phyloP scores from a whole-genome alignment of 2,797 vertebrate species.

The Spondyliosoma cantharus region DNA sequence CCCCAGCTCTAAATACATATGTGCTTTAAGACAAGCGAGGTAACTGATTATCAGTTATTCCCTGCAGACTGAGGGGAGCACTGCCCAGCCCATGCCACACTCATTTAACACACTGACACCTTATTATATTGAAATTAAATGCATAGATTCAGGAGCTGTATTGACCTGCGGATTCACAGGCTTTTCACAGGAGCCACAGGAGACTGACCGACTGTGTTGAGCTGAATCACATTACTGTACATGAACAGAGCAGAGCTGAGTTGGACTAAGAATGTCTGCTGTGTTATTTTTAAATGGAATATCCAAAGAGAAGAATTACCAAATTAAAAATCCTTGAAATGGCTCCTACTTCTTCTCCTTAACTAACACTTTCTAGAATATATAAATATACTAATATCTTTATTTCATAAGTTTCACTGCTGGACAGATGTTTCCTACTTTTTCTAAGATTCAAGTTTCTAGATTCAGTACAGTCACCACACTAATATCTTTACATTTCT shows the following conservation, averaged over 20 bases:
- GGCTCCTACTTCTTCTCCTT: too few species aligned
- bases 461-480: too few species aligned
- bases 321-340: too few species aligned
- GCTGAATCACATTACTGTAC: constrained; percentile 41
- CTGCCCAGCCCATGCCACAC: constrained; percentile 25
- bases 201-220: constrained; percentile 38
- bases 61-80: constrained; percentile 28
- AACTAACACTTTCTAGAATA: too few species aligned
- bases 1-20: constrained; percentile 23
- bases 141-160: constrained; percentile 40
- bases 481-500: too few species aligned
- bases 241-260: constrained; percentile 18
- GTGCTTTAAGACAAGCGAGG: constrained; percentile 24
- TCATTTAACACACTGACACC: constrained; percentile 64
- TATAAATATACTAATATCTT: too few species aligned
- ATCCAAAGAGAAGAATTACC: too few species aligned
- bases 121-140: constrained; percentile 69
- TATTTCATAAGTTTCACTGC: too few species aligned
- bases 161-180: constrained; percentile 39
- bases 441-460: too few species aligned
- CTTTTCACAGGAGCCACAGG: constrained; percentile 24
- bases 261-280: constrained; percentile 9
- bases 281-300: neutral
- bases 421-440: too few species aligned
- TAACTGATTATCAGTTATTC: constrained; percentile 45